Percentiles rank a stretch among this genome's conserved stretches.
phyloP scores from a whole-genome alignment of 2,113 vertebrate genomes.

The Passer montanus region DNA sequence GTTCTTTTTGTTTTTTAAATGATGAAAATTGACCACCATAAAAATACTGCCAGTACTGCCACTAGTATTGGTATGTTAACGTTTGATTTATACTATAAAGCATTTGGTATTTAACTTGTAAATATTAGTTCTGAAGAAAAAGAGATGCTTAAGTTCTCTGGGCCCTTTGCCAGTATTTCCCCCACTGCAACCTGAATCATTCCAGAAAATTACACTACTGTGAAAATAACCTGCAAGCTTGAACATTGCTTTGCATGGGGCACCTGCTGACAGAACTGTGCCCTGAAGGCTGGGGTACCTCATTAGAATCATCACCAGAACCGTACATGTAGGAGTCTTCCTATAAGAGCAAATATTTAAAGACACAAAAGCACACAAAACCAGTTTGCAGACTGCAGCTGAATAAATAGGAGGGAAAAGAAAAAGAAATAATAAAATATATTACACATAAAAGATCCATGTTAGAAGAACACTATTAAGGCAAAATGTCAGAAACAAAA shows the following conservation, averaged over 20 bases:
- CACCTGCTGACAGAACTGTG: constrained; percentile 32
- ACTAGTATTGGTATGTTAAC: not conserved
- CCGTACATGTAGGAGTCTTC: constrained; percentile 17
- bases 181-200: constrained; percentile 20
- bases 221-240: constrained; percentile 25
- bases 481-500: not conserved
- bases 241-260: constrained; percentile 7
- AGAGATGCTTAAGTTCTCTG: constrained; percentile 1
- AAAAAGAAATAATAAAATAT: constrained; percentile 27
- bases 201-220: constrained; percentile 24
- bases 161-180: constrained; percentile 32
- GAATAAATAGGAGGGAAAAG: constrained; percentile 34
- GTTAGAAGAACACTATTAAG: not conserved
- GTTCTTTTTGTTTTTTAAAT: not conserved
- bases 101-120: constrained; percentile 29
- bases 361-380: constrained; percentile 14
- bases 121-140: constrained; percentile 36
- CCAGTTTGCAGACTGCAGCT: constrained; percentile 3
- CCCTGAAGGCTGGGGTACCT: constrained; percentile 29
- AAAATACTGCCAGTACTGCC: not conserved
- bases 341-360: constrained; percentile 54
- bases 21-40: not conserved
- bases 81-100: constrained; percentile 12
- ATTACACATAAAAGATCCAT: not conserved
- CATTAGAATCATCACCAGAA: constrained; percentile 50